Percentiles rank a stretch among this genome's conserved stretches.
These are phyloP conservation scores for Meleagris gallopavo DNA, from an alignment of 2,113 vertebrate genomes.

Conservation along the genomic window DNA sequence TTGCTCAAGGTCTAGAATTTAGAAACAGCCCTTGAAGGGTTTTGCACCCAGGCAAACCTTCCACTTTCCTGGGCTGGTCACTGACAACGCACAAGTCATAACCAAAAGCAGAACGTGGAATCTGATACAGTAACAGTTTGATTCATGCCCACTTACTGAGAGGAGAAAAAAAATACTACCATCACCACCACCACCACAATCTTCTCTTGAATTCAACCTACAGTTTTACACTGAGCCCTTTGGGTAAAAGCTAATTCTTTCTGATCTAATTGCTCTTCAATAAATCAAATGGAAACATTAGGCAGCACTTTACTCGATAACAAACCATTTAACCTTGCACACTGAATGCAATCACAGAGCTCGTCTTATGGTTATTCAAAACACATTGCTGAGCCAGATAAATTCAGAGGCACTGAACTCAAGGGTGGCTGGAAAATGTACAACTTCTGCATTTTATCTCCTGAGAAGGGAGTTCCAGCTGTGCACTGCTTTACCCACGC, in stretches of 20 bases:
- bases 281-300: not conserved
- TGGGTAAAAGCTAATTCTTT: not conserved
- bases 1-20: not conserved
- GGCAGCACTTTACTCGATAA: not conserved
- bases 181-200: not conserved
- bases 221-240: not conserved
- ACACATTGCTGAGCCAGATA: not conserved
- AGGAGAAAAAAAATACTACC: fast-evolving
- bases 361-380: not conserved
- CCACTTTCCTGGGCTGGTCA: not conserved
- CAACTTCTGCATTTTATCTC: not conserved
- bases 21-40: not conserved
- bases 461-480: fast-evolving
- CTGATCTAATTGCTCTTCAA: not conserved
- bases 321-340: not conserved
- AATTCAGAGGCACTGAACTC: not conserved
- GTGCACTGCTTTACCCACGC: not conserved
- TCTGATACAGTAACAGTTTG: not conserved
- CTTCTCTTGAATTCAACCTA: not conserved
- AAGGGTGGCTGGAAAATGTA: not conserved
- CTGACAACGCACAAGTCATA: fast-evolving
- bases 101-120: not conserved
- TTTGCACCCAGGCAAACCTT: not conserved
- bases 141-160: not conserved
- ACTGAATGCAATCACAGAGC: not conserved